Base-by-base conservation (phyloP, 2,888 invertebrate genomes). In the Helleia helle region DNA sequence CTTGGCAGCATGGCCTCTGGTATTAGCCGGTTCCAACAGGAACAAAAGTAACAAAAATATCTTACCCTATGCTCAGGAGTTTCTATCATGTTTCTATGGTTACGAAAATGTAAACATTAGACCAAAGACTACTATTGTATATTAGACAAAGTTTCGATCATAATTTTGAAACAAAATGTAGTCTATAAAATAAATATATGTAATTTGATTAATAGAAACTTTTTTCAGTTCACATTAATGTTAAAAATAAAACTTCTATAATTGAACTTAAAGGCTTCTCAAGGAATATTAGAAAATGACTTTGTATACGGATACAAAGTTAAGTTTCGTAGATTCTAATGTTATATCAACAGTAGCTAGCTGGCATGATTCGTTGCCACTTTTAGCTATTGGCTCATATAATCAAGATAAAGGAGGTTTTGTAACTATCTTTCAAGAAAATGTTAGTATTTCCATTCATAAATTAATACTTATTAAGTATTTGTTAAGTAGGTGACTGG, bases 401-500 rank as follows among this genome's bases (percentile, higher is more conserved):
- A 93, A 92, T 54, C 94, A 95, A 68, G 94, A 94, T 51, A 92
- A 91, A 59, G 96, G 96, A 15, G 96, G 96, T 48, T 91, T 92
- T 50, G 93, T 96, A 2, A 93, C 91, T 26, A 90, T 97, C 52
- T 96, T 94, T 63, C 91, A 94, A 60, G 96, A 96, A 76, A 88
- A 91, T 71, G 94, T 94, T 77, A 83, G 87, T 65, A 38, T 8
- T n/a, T n/a, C n/a, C n/a, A n/a, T n/a, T n/a, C n/a, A n/a, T n/a
- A n/a, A n/a, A n/a, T 44, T 24, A 18, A 8, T 29, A 36, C 27
- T 9, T 11, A 27, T 13, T 18, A 2, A n/a, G n/a, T 2, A 12
- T 24, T 39, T 24, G 1, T 6, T 1, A n/a, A 14, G 1, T n/a
- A 30, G 4, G 2, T 30, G n/a, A n/a, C n/a, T n/a, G n/a, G n/a